Conservation (phyloP, 2,113 vertebrate genomes). For the Microtus pennsylvanicus region DNA sequence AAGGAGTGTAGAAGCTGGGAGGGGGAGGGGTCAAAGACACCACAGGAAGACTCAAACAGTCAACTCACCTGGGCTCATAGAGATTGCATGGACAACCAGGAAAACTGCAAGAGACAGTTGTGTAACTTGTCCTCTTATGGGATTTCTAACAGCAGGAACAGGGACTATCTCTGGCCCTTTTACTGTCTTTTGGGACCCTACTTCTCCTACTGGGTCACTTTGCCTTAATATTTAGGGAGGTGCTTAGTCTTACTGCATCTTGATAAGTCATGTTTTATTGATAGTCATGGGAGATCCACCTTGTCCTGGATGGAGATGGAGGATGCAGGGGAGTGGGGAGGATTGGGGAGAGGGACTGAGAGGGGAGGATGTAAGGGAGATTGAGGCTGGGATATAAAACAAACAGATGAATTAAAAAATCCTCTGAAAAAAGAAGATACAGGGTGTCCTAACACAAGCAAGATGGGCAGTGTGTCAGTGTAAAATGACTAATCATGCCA, state of each 20-base stretch:
- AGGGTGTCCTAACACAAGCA: neutral
- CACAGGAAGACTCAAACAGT: neutral
- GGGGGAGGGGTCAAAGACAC: neutral
- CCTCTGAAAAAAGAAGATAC: neutral
- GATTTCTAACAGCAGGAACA: neutral
- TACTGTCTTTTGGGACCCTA: neutral
- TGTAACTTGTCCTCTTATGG: neutral
- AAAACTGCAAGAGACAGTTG: neutral
- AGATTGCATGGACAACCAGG: neutral
- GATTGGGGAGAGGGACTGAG: no score
- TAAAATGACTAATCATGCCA: neutral
- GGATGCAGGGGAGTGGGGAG: accelerated
- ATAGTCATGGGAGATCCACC: neutral
- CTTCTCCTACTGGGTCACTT: neutral
- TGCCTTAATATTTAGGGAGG: neutral
- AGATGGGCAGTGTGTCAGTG: neutral
- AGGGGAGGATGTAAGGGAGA: no score
- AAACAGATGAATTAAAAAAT: neutral
- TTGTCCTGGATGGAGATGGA: neutral
- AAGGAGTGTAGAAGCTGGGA: neutral
- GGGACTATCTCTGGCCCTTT: neutral
- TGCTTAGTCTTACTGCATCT: neutral
- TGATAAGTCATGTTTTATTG: neutral
- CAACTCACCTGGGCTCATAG: neutral
- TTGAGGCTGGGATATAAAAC: neutral